Evolutionary conservation across 2,797 vertebrate genomes (phyloP).

Genomic region (Enteromius fasciolatus): DNA sequence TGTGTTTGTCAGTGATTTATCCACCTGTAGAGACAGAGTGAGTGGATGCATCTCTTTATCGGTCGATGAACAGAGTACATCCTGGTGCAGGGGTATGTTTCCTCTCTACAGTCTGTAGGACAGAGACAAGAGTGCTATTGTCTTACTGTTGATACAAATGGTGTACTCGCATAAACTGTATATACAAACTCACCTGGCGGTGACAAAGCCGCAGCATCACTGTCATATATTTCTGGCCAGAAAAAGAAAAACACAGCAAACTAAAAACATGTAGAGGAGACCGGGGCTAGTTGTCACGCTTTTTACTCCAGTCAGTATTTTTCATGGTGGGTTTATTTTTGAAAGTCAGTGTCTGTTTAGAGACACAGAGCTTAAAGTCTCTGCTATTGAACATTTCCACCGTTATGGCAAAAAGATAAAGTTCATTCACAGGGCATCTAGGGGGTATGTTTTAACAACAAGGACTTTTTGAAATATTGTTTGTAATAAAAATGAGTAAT

Average conservation of each 20-base stretch:
- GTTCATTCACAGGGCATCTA: not conserved
- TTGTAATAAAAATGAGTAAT: not conserved
- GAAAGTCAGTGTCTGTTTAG: not conserved
- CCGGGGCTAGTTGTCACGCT: not conserved
- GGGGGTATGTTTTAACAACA: not conserved
- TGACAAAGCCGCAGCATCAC: not conserved
- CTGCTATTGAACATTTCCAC: too few species aligned
- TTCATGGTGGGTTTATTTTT: not conserved
- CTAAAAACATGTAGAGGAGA: not conserved
- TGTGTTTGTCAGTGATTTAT: not conserved
- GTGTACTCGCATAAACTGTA: not conserved
- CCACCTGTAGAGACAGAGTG: conserved; percentile 80
- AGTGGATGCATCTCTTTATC: conserved; percentile 74
- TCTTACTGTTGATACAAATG: not conserved
- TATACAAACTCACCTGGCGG: conserved; percentile 5
- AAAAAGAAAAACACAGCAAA: not conserved
- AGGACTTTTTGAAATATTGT: not conserved
- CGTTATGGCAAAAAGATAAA: not conserved
- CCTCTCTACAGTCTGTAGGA: conserved; percentile 78
- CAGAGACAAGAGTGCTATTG: conserved; percentile 38
- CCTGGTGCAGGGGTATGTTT: conserved; percentile 83
- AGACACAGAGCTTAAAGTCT: not conserved
- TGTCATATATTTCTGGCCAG: conserved; percentile 12
- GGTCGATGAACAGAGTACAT: conserved; percentile 83
- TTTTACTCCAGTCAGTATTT: not conserved